Evolutionary conservation across 2,888 invertebrate genomes (phyloP), one percentile per base, ranked within the genome.

Genomic region (Dynastes tityus): DNA sequence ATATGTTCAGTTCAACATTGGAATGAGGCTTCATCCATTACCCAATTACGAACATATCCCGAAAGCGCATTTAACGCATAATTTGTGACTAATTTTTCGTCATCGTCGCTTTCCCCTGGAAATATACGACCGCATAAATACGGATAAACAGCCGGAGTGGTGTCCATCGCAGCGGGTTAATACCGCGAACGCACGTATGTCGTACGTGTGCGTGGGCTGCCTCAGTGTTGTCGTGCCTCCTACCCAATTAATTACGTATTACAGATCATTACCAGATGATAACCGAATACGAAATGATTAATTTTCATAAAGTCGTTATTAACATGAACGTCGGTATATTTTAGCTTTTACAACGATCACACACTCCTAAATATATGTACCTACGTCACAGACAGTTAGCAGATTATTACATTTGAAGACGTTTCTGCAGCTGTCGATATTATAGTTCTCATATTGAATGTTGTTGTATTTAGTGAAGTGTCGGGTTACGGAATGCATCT

Each of bases 231-330:
- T 58, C 55, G 71, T 53, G 68, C 11, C 71, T 58, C 55, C 16
- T 71, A 71, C 71, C 71, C 71, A 71, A 71, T 71, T 71, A 71
- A 71, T 71, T 82, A 83, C 78, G 79, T 80, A 84, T 84, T 84
- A 84, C 82, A 83, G 84, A 84, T 84, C 84, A 84, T 84, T 83
- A 84, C 71, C 37, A 22, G 80, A 79, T 80, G 79, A 84, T 81
- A 80, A 76, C 58, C 49, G 82, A 79, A 81, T 80, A 78, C 78
- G 80, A 76, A 81, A 84, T 84, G 85, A 85, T 85, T 85, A 85
- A 85, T 85, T 85, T 84, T 85, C 85, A 85, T 85, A 84, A 83
- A 85, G 84, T 84, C 85, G 84, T 85, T 84, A 84, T 58, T 71
- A 71, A 71, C 71, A 71, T 71, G 58, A 22, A n/a, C 71, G 71